phyloP scores from a whole-genome alignment of 2,113 vertebrate genomes.

The Microtus richardsoni region DNA sequence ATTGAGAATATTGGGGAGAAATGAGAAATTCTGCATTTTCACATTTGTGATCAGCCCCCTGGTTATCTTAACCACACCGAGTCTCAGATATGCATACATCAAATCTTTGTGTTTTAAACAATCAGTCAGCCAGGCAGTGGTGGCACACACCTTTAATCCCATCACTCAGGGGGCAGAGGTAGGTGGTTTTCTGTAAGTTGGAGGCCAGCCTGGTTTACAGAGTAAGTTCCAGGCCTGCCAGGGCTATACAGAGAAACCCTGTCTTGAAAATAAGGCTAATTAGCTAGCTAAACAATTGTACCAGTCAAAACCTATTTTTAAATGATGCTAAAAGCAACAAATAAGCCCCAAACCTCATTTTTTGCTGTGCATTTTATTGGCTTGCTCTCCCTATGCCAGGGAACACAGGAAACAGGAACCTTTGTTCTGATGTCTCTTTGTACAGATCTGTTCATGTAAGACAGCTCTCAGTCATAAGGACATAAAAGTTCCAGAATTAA shows the following conservation, averaged over 20 bases:
- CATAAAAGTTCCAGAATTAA: not conserved
- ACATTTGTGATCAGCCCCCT: not conserved
- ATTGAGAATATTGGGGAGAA: not conserved
- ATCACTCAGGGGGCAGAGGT: not conserved
- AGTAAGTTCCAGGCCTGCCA: not conserved
- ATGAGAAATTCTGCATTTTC: not conserved
- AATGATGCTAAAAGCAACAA: not conserved
- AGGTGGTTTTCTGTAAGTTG: not conserved
- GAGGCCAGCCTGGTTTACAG: not conserved
- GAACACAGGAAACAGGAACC: not conserved
- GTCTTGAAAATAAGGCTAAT: not conserved
- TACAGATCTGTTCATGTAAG: not conserved
- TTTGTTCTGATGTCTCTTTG: not conserved
- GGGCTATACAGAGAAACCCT: not conserved
- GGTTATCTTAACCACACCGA: not conserved
- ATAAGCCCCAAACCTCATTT: not conserved
- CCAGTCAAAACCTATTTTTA: not conserved
- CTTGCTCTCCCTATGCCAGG: not conserved
- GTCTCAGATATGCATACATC: not conserved
- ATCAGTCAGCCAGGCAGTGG: not conserved
- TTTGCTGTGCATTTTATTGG: not conserved
- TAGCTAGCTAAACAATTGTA: not conserved
- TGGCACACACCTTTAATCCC: not conserved
- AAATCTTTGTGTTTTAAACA: constrained; percentile 12
- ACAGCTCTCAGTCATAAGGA: not conserved